These are phyloP conservation scores for Anhinga rufa DNA, from an alignment of 2,113 vertebrate genomes.

Conservation along the genomic window DNA sequence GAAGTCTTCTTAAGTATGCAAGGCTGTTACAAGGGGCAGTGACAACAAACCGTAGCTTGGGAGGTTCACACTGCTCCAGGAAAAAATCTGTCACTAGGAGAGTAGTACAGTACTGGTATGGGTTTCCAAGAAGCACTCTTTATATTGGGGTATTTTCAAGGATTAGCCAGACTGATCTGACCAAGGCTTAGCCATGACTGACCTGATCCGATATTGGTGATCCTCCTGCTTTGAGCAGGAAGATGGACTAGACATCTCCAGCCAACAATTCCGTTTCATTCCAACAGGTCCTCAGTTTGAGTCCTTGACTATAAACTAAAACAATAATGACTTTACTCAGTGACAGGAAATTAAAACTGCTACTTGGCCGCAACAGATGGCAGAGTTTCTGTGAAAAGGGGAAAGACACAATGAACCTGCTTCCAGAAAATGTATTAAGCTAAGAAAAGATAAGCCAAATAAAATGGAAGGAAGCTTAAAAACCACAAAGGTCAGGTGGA, in stretches of 20 bases:
- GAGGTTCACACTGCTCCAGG: neutral
- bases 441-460: neutral
- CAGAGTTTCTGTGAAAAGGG: neutral
- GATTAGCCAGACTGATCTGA: neutral
- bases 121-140: neutral
- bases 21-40: neutral
- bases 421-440: neutral
- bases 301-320: neutral
- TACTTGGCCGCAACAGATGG: neutral
- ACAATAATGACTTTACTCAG: neutral
- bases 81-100: neutral
- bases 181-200: neutral
- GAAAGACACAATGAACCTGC: neutral
- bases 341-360: neutral
- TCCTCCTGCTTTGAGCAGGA: neutral
- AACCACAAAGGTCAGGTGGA: neutral
- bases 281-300: neutral
- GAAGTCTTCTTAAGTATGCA: neutral
- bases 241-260: neutral
- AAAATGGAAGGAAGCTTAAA: neutral
- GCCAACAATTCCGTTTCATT: neutral
- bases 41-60: neutral
- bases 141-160: neutral
- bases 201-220: neutral
- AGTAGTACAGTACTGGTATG: neutral